These are phyloP conservation scores for Geodia barretti DNA, from an alignment of 37 sponge, comb jelly and placozoan species.

Conservation along the genomic window DNA sequence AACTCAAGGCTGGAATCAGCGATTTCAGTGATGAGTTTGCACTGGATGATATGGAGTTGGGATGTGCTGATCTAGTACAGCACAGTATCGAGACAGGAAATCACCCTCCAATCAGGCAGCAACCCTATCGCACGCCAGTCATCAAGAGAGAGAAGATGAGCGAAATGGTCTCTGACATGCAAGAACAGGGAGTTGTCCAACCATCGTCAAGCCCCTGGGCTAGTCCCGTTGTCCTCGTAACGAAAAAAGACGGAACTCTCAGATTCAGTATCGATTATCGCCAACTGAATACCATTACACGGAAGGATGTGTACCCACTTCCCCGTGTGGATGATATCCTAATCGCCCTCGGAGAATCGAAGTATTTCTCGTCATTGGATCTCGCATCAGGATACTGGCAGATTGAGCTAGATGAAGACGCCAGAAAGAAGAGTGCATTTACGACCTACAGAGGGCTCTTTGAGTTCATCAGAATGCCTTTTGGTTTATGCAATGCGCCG, in stretches of 20 bases:
- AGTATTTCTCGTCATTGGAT: constrained; percentile 57
- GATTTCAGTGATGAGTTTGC: constrained; percentile 44
- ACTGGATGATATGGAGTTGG: constrained; percentile 37
- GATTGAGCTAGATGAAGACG: constrained; percentile 28
- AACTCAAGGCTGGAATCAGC: neutral
- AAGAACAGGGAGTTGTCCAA: constrained; percentile 5
- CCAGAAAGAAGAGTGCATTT: constrained; percentile 49
- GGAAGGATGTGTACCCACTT: constrained; percentile 65
- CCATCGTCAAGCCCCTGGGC: constrained; percentile 54
- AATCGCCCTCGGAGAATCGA: constrained; percentile 22
- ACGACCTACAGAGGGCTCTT: constrained; percentile 50
- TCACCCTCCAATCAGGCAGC: constrained; percentile 36
- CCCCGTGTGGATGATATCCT: constrained; percentile 57
- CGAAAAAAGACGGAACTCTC: constrained; percentile 53
- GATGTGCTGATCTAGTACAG: constrained; percentile 34
- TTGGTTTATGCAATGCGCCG: constrained; percentile 70
- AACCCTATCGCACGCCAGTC: constrained; percentile 36
- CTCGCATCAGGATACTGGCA: constrained; percentile 73
- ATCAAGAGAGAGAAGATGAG: neutral
- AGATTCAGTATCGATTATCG: constrained; percentile 65
- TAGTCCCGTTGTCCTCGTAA: constrained; percentile 66
- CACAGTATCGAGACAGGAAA: constrained; percentile 42
- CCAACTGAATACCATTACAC: constrained; percentile 34
- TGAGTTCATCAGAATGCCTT: constrained; percentile 62
- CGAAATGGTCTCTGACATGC: constrained; percentile 40